These are phyloP conservation scores for Hormaphis cornu DNA, from an alignment of 1,140 invertebrate species.

Conservation along the genomic window DNA sequence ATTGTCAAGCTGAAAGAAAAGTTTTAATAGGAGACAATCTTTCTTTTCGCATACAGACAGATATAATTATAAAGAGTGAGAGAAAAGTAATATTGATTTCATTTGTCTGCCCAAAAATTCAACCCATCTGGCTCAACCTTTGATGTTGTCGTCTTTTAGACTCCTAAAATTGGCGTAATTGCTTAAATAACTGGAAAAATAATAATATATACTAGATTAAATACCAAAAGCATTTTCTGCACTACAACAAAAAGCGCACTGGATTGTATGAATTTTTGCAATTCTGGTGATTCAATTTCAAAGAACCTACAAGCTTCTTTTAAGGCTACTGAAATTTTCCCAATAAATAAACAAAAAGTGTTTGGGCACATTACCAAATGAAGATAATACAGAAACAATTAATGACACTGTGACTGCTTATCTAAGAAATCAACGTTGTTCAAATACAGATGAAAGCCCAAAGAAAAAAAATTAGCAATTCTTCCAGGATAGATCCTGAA, in stretches of 20 bases:
- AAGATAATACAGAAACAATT: not conserved
- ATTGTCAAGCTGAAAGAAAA: no score
- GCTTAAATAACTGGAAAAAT: constrained; percentile 34
- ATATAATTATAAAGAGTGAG: not conserved
- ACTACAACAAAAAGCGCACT: not conserved
- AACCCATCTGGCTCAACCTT: constrained; percentile 44
- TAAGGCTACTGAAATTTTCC: not conserved
- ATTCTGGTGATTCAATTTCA: not conserved
- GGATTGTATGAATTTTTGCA: not conserved
- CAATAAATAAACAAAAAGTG: not conserved
- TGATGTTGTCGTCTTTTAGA: constrained; percentile 41
- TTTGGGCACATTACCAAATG: not conserved
- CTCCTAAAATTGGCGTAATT: constrained; percentile 42
- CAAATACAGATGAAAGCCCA: not conserved
- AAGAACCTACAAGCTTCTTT: not conserved
- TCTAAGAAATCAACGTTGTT: not conserved
- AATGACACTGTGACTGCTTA: not conserved
- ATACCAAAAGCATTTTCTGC: not conserved
- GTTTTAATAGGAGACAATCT: constrained; percentile 4
- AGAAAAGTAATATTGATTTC: constrained; percentile 42
- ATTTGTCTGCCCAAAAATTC: constrained; percentile 42
- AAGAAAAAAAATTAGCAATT: not conserved
- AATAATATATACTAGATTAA: constrained; percentile 31
- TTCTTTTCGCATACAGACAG: not conserved
- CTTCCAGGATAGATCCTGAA: not conserved